These are phyloP conservation scores for Mohoua ochrocephala DNA, from an alignment of 2,113 vertebrate genomes.

Conservation along the genomic window DNA sequence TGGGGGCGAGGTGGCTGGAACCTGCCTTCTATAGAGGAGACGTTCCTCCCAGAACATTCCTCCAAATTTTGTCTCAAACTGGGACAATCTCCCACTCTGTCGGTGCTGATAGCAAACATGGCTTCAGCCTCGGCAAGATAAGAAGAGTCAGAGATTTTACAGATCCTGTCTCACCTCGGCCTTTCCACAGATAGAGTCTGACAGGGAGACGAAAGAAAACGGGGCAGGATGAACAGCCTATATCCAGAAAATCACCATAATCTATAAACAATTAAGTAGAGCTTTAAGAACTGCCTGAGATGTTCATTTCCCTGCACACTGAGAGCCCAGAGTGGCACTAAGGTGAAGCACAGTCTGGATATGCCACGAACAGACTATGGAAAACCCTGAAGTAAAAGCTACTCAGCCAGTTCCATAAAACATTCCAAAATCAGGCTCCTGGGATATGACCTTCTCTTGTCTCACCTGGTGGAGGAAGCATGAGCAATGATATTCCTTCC, in stretches of 20 bases:
- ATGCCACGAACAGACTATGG: no score
- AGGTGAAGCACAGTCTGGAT: no score
- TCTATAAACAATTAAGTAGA: neutral
- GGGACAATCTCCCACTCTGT: neutral
- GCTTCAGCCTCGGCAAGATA: neutral
- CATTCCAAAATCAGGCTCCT: neutral
- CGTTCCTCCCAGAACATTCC: no score
- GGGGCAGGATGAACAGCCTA: neutral
- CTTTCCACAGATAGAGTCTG: neutral
- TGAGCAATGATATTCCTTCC: neutral
- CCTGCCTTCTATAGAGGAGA: no score
- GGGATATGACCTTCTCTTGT: neutral
- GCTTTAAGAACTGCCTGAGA: neutral
- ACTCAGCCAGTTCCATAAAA: no score
- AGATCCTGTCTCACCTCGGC: neutral
- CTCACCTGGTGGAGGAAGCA: neutral
- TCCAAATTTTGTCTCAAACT: no score
- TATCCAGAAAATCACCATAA: neutral
- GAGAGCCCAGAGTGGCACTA: neutral
- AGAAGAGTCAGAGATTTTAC: neutral
- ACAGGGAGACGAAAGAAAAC: neutral
- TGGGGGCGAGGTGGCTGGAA: no score
- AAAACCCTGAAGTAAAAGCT: no score
- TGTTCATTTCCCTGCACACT: neutral
- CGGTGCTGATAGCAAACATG: neutral